Evolutionary conservation across 2,113 vertebrate species (phyloP).

Genomic region (Puffinus mauretanicus): DNA sequence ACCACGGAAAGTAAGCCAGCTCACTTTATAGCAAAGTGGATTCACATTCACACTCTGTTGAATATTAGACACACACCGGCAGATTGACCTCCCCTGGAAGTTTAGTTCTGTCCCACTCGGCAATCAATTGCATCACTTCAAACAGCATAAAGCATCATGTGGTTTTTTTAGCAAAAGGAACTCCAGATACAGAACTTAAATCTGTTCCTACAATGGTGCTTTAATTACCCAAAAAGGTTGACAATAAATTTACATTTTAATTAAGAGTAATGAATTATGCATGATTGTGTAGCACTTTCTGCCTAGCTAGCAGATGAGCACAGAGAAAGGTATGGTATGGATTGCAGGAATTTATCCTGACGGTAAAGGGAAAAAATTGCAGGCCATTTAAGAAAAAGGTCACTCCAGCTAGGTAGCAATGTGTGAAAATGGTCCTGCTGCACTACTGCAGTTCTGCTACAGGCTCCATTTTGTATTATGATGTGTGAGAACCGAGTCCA

Average conservation of each 20-base stretch:
- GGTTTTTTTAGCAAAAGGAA: neutral
- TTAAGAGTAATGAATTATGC: constrained; percentile 53
- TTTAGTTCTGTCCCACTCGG: neutral
- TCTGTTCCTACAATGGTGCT: neutral
- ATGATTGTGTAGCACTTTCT: neutral
- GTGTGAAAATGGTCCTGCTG: neutral
- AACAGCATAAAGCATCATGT: neutral
- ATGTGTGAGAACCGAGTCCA: neutral
- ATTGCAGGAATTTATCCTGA: neutral
- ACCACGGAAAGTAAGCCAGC: neutral
- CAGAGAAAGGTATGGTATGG: neutral
- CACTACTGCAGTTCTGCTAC: neutral
- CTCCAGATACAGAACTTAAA: neutral
- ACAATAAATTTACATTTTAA: constrained; percentile 54
- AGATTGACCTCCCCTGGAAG: neutral
- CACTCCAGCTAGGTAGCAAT: neutral
- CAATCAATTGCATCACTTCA: neutral
- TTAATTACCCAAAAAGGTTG: constrained; percentile 38
- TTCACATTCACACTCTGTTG: neutral
- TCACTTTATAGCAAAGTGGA: neutral
- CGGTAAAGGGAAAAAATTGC: neutral
- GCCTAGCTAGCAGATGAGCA: neutral
- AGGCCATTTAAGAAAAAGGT: neutral
- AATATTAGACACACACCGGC: neutral
- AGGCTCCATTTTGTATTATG: neutral